Evolutionary conservation across 2,113 vertebrate species (phyloP), one percentile per base, ranked within the genome.

Genomic region (Melanostigma gelatinosum): DNA sequence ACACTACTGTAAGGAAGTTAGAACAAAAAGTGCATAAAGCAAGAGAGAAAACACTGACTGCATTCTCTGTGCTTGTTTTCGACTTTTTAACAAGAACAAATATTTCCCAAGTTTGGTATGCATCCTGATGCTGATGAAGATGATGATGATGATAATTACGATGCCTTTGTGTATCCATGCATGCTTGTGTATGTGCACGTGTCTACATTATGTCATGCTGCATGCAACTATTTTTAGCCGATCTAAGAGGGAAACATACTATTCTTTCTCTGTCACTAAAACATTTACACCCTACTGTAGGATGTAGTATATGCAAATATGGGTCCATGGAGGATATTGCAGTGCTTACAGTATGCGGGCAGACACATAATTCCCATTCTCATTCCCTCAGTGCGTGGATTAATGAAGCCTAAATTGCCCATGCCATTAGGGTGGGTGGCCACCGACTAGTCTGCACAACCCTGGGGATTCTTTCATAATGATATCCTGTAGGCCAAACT

Each of bases 391-490:
- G 57, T 68, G 34, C 83, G 72, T 80, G 77, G 80, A 92, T 87
- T 87, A 91, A 91, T 91, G 92, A 83, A 66, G 66, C 74, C 61
- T 87, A 88, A 91, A 90, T 88, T 81, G 79, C 55, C 77, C 8
- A 54, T 82, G 82, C 48, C 90, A 84, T 90, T 88, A 87, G 80
- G 73, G 66, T 75, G 85, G 72, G 82, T 90, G 77, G 85, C 72
- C 84, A 86, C 54, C 52, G 74, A 85, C 71, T 77, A 72, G 75
- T 79, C 81, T 77, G 55, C 38, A 88, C 72, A 82, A 57, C 85
- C 82, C 67, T 32, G 13, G 66, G 80, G 74, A 87, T 76, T 74
- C 11, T 60, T 54, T 52, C 70, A 82, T 42, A 72, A 54, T 77
- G 77, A 85, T 58, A 70, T 75, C 81, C 70, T 3, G 11, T 16